Evolutionary conservation across 2,797 vertebrate species (phyloP).

Genomic region (Tapirus indicus): DNA sequence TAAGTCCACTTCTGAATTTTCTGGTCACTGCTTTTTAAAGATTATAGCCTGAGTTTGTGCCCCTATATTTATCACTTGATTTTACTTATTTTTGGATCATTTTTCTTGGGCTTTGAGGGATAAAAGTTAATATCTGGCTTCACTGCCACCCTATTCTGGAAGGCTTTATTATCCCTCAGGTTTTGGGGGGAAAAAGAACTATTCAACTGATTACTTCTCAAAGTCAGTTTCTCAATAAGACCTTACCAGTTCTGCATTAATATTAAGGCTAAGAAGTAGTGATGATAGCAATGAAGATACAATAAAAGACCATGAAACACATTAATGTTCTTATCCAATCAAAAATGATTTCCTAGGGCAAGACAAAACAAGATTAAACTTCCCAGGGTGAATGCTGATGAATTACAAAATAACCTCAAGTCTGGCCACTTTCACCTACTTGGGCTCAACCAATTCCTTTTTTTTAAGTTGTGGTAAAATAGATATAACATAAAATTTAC

Average conservation of each 20-base stretch:
- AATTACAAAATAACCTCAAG: background rate
- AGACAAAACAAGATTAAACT: background rate
- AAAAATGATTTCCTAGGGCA: background rate
- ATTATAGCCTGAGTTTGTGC: background rate
- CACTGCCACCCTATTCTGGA: background rate
- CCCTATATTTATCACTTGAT: constrained; percentile 7
- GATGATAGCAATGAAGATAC: background rate
- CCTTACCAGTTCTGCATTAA: background rate
- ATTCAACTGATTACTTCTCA: background rate
- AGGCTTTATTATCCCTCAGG: background rate
- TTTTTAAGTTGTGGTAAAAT: background rate
- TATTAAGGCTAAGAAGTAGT: background rate
- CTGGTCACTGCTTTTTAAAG: background rate
- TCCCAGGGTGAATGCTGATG: background rate
- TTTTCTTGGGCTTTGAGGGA: constrained; percentile 9
- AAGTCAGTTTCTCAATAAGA: background rate
- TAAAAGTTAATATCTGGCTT: background rate
- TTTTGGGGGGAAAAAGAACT: background rate
- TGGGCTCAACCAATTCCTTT: background rate
- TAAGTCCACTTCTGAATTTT: background rate
- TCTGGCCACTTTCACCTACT: background rate
- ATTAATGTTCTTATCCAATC: background rate
- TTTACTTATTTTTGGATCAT: constrained; percentile 37
- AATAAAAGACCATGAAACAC: background rate
- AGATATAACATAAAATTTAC: background rate